These are phyloP conservation scores for Heptranchias perlo DNA, from an alignment of 2,113 vertebrate species.

Conservation along the genomic window DNA sequence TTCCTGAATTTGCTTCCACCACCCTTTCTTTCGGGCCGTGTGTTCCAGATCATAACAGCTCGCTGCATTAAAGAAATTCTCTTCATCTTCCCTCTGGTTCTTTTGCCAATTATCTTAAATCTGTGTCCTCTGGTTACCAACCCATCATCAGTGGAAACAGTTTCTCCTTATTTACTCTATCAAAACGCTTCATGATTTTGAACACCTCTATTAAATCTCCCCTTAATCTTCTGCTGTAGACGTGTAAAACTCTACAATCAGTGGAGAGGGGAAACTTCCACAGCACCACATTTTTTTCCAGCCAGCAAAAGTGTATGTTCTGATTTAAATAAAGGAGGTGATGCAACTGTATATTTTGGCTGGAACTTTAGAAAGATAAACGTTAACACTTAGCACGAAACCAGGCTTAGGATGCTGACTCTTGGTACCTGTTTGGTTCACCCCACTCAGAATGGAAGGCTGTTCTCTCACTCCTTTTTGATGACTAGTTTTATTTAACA, in stretches of 20 bases:
- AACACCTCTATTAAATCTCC: background rate
- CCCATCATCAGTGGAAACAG: too few species aligned
- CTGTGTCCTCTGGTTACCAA: too few species aligned
- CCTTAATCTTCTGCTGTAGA: background rate
- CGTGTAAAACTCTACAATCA: background rate
- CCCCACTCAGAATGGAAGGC: background rate
- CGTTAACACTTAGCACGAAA: background rate
- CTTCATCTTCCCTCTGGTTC: too few species aligned
- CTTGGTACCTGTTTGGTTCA: background rate
- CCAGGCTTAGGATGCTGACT: background rate
- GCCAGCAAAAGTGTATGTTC: background rate
- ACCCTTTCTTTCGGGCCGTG: background rate
- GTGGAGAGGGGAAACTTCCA: background rate
- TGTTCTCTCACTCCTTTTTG: background rate
- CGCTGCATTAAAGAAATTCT: too few species aligned
- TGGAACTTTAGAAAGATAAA: background rate
- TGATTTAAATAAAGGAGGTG: background rate
- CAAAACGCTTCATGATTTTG: too few species aligned
- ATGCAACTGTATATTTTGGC: background rate
- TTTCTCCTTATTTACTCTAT: too few species aligned
- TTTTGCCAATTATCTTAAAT: too few species aligned
- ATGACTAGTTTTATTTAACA: too few species aligned
- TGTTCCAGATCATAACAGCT: too few species aligned
- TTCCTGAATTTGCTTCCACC: background rate
- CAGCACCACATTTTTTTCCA: background rate